These are phyloP conservation scores for Orthosia incerta DNA, from an alignment of 2,888 invertebrate species.

Conservation along the genomic window DNA sequence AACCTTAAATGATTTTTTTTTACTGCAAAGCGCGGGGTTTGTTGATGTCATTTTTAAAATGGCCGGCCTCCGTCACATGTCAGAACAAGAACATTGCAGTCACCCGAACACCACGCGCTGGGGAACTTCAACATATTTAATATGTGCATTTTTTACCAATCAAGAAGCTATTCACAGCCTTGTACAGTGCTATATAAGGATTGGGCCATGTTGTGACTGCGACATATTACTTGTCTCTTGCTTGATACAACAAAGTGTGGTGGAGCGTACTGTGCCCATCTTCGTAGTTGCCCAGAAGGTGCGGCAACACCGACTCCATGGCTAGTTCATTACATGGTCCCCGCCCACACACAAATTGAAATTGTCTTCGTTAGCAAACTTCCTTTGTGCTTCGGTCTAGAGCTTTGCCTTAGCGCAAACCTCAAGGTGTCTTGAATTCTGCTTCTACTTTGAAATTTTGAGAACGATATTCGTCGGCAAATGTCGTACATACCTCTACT, in stretches of 20 bases:
- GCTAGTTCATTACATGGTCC: constrained; percentile 13
- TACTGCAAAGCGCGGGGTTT: background rate
- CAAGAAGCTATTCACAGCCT: background rate
- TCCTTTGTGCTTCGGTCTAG: constrained; percentile 1
- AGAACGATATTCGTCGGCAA: background rate
- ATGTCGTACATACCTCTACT: background rate
- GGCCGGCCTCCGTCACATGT: background rate
- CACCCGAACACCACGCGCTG: too few species aligned
- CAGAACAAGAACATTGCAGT: background rate
- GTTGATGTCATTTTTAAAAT: background rate
- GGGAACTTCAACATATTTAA: background rate
- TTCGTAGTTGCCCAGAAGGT: constrained; percentile 2
- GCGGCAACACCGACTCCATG: background rate
- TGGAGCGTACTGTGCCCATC: background rate
- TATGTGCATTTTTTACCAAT: background rate
- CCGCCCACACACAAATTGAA: constrained; percentile 27
- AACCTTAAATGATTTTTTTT: background rate
- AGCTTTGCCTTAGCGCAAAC: background rate
- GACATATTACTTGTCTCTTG: constrained; percentile 1
- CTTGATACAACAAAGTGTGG: background rate
- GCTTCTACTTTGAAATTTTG: constrained; percentile 7
- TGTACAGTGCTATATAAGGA: background rate
- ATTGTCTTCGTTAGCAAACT: constrained; percentile 25
- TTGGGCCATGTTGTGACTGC: background rate
- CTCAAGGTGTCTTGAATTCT: background rate